These are phyloP conservation scores for Rotaria macrura DNA, from an alignment of 2,888 invertebrate genomes.

Conservation along the genomic window DNA sequence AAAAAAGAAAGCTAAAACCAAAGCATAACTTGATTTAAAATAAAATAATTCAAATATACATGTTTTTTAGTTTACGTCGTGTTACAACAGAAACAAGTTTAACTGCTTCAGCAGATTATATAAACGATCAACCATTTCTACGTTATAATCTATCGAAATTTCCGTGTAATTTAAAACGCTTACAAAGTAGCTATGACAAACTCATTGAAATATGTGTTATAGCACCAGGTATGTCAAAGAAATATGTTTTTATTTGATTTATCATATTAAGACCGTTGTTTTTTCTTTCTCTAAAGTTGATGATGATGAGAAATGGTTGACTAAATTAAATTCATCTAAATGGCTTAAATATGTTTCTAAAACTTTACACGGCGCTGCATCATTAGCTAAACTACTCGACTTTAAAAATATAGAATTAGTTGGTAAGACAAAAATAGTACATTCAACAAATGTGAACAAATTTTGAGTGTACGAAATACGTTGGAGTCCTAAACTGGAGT, in stretches of 20 bases:
- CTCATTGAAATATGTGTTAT: background rate
- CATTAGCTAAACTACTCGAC: background rate
- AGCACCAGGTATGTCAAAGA: background rate
- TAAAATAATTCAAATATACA: too few species aligned
- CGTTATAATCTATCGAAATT: slow-evolving; percentile 15
- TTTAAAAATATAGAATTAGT: background rate
- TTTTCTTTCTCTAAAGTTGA: background rate
- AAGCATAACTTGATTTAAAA: too few species aligned
- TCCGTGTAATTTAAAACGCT: slow-evolving; percentile 20
- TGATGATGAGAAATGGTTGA: slow-evolving; percentile 11
- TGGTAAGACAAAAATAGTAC: background rate
- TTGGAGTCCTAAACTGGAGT: too few species aligned
- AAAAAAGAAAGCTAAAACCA: too few species aligned
- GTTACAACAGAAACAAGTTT: background rate
- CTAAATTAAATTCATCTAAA: background rate
- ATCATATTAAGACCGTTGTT: too few species aligned
- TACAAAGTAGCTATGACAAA: slow-evolving; percentile 14
- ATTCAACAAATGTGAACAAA: too few species aligned
- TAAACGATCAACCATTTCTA: background rate
- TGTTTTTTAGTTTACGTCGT: slow-evolving; percentile 4
- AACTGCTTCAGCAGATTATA: background rate
- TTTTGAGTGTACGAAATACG: too few species aligned
- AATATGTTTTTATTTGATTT: too few species aligned
- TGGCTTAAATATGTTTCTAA: slow-evolving; percentile 9
- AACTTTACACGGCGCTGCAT: slow-evolving; percentile 3